Conservation (phyloP, 2,113 vertebrate species). For the Hypocryptadius cinnamomeus region DNA sequence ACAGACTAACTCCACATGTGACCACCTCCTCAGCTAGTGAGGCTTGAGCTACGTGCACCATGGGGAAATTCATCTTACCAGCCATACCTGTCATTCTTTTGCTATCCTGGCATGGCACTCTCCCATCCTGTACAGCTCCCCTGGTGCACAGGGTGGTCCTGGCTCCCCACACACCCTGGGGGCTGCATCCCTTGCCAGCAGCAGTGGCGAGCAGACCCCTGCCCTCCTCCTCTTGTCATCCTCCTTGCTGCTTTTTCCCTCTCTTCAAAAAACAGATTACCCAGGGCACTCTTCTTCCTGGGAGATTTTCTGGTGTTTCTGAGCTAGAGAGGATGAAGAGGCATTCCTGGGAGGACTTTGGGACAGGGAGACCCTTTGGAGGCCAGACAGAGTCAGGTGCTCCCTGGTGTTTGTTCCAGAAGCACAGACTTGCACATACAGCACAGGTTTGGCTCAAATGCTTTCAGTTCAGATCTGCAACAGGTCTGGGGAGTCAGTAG, state of each 20-base stretch:
- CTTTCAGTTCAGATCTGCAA: accelerated
- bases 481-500: background rate
- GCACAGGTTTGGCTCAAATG: background rate
- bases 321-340: background rate
- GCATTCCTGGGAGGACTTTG: background rate
- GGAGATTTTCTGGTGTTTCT: background rate
- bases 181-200: background rate
- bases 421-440: accelerated
- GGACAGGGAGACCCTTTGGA: background rate
- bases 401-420: background rate
- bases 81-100: background rate
- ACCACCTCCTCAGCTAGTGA: background rate
- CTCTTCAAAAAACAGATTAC: background rate
- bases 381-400: background rate
- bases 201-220: background rate
- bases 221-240: background rate
- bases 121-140: background rate
- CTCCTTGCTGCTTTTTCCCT: background rate
- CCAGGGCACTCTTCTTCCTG: background rate
- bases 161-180: background rate
- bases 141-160: background rate
- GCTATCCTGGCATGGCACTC: background rate
- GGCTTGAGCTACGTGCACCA: accelerated
- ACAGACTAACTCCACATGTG: background rate
- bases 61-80: background rate